Evolutionary conservation across 2,797 vertebrate species (phyloP).

Genomic region (Parauchenoglanis ngamensis): DNA sequence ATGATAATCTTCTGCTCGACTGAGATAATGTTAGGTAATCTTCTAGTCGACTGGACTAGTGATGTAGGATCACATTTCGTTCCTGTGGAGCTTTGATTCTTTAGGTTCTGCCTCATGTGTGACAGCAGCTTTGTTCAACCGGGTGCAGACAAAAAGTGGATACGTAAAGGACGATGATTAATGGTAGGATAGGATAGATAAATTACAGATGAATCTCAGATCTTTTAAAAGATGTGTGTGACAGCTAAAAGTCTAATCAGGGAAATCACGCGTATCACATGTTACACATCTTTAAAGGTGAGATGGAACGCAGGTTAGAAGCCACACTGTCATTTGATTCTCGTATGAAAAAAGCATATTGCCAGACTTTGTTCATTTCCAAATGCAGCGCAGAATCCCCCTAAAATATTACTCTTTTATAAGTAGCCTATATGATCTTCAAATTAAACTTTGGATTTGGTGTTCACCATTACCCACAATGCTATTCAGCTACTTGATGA

Average conservation of each 20-base stretch:
- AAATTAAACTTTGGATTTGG: no score
- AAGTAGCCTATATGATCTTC: neutral
- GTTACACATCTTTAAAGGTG: neutral
- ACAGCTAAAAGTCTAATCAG: neutral
- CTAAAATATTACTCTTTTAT: neutral
- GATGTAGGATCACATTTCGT: neutral
- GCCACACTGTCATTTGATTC: neutral
- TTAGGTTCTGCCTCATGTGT: neutral
- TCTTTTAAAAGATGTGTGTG: neutral
- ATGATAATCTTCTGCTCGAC: neutral
- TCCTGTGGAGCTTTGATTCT: constrained; percentile 16
- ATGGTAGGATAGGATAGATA: neutral
- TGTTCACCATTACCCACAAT: neutral
- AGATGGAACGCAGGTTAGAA: neutral
- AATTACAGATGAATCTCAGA: constrained; percentile 1
- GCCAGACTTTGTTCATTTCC: neutral
- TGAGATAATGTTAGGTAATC: neutral
- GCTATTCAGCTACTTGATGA: neutral
- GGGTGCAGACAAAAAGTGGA: neutral
- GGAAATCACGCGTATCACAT: neutral
- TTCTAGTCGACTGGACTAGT: neutral
- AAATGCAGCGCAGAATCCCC: neutral
- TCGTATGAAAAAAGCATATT: neutral
- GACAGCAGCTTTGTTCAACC: constrained; percentile 3
- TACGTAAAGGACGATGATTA: neutral